A percentile compares a stretch with the other conserved stretches of the same genome.
These are phyloP conservation scores for Dolomedes plantarius DNA, from an alignment of 2,888 invertebrate genomes.

Conservation along the genomic window DNA sequence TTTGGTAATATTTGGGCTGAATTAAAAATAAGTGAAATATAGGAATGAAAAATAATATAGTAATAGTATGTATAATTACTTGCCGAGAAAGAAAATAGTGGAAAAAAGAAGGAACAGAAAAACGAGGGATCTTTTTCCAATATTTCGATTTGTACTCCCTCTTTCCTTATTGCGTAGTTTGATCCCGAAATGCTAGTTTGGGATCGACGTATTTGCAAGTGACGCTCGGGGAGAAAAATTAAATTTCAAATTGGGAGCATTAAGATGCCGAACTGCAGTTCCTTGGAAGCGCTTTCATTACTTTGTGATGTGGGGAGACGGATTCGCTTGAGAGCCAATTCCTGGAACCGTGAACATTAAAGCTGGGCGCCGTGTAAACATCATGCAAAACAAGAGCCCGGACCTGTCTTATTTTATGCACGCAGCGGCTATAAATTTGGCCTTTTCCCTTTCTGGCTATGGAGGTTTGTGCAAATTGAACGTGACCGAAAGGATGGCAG, in stretches of 20 bases:
- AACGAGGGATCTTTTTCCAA: no score
- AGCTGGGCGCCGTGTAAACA: constrained; percentile 65
- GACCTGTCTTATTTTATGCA: constrained; percentile 70
- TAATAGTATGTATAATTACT: no score
- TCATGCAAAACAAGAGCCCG: constrained; percentile 66
- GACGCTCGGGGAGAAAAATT: constrained; percentile 49
- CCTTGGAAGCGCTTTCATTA: constrained; percentile 60
- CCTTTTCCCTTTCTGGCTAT: constrained; percentile 67
- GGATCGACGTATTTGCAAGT: constrained; percentile 10
- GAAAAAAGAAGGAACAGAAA: no score
- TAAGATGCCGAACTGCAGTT: constrained; percentile 44
- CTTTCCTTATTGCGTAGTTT: background rate
- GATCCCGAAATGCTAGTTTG: background rate
- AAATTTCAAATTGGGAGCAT: constrained; percentile 57
- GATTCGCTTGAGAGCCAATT: constrained; percentile 62
- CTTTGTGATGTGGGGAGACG: constrained; percentile 65
- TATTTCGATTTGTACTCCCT: no score
- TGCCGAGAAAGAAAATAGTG: no score
- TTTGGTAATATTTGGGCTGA: no score
- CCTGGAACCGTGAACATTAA: constrained; percentile 65
- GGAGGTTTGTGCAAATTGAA: constrained; percentile 67
- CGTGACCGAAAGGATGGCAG: constrained; percentile 38
- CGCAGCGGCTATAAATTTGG: constrained; percentile 66
- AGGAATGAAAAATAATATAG: no score
- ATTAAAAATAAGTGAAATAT: no score